Evolutionary conservation across 2,888 invertebrate species (phyloP).

Genomic region (Neoascia interrupta): DNA sequence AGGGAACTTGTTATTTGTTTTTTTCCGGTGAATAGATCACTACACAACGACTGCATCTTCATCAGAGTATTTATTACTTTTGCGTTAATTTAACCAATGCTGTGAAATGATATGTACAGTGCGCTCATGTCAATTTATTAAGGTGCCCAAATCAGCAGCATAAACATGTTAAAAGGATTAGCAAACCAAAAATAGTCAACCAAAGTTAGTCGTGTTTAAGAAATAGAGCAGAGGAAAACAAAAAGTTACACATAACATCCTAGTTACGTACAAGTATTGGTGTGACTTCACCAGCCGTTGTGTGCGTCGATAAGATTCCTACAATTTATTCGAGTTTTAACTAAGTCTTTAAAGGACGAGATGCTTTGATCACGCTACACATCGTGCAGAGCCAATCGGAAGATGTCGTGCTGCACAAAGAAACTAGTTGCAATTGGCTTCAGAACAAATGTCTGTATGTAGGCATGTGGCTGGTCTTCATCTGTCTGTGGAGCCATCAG

Average conservation of each 20-base stretch:
- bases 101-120: no score
- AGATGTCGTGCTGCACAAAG: conserved; percentile 97
- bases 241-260: conserved; percentile 20
- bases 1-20: no score
- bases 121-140: no score
- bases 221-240: neutral
- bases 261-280: conserved; percentile 65
- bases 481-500: conserved; percentile 87
- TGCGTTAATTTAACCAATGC: no score
- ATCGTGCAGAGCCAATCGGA: conserved; percentile 95
- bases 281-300: no score
- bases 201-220: conserved; percentile 1
- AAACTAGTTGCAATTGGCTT: conserved; percentile 93
- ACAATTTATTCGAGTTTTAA: conserved; percentile 48
- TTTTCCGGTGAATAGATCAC: no score
- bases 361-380: conserved; percentile 79
- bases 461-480: conserved; percentile 96
- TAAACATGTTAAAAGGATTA: no score
- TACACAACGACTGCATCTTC: no score
- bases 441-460: conserved; percentile 95
- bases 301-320: no score
- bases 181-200: conserved; percentile 15
- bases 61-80: no score
- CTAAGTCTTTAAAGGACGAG: conserved; percentile 43
- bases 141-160: no score